A percentile compares a stretch with the other conserved stretches of the same genome.
These are phyloP conservation scores for Holotrichia oblita DNA, from an alignment of 1,140 invertebrate genomes.

Conservation along the genomic window DNA sequence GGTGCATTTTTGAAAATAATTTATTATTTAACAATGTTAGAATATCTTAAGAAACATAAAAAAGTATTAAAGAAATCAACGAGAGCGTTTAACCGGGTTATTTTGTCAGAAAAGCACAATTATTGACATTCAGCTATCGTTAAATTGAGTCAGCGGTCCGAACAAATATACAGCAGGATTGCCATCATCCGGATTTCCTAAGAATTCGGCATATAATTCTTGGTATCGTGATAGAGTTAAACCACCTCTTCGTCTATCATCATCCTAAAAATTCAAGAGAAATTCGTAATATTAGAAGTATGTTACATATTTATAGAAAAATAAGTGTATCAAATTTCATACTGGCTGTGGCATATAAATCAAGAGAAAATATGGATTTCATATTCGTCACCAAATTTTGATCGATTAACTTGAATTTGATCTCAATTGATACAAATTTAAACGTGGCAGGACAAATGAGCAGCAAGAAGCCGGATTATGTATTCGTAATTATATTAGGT, in stretches of 20 bases:
- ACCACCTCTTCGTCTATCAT: constrained; percentile 80
- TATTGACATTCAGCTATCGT: background rate
- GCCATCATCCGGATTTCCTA: constrained; percentile 79
- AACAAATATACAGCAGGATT: constrained; percentile 79
- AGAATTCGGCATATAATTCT: constrained; percentile 83
- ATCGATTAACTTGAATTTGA: too few species aligned
- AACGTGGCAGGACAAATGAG: too few species aligned
- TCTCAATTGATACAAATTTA: too few species aligned
- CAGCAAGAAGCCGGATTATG: too few species aligned
- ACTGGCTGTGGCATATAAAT: too few species aligned
- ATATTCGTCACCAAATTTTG: too few species aligned
- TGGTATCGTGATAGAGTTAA: constrained; percentile 80
- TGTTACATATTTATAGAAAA: background rate
- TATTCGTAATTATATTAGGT: too few species aligned
- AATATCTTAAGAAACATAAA: constrained; percentile 26
- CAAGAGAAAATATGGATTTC: too few species aligned
- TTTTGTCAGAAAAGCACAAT: background rate
- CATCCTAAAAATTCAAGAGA: constrained; percentile 69
- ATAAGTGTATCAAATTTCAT: too few species aligned
- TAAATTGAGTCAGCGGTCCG: constrained; percentile 69
- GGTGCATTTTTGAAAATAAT: background rate
- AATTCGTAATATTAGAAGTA: constrained; percentile 27
- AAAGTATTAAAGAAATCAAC: constrained; percentile 26
- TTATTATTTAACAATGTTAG: constrained; percentile 36
- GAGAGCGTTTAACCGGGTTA: background rate